Evolutionary conservation across 1,140 invertebrate species (phyloP).

Genomic region (Macrotrachela quadricornifera): DNA sequence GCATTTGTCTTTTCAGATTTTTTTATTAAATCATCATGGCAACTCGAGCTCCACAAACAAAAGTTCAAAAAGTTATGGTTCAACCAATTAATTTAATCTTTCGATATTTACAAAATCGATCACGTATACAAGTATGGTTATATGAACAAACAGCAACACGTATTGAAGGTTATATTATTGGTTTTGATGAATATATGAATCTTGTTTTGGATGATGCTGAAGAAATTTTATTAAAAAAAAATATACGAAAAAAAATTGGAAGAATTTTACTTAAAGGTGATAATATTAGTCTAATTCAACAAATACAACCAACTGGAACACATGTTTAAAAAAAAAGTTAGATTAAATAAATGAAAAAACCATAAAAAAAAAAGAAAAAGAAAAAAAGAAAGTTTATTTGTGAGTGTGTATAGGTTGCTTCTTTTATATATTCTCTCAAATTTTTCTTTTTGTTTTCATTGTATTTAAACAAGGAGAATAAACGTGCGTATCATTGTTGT

Average conservation of each 20-base stretch:
- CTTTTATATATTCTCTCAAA: no score
- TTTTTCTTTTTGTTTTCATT: no score
- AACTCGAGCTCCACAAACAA: conserved; percentile 49
- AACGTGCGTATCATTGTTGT: no score
- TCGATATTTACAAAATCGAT: conserved; percentile 32
- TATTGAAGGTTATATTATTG: conserved; percentile 84
- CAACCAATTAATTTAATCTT: conserved; percentile 55
- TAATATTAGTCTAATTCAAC: conserved; percentile 73
- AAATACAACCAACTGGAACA: not conserved
- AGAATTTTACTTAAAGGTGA: conserved; percentile 54
- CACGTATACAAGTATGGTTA: conserved; percentile 83
- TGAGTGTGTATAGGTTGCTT: no score
- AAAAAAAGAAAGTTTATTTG: no score
- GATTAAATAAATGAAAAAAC: no score
- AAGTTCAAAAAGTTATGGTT: conserved; percentile 95
- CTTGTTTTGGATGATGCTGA: conserved; percentile 89
- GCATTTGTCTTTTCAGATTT: no score
- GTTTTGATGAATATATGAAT: conserved; percentile 99
- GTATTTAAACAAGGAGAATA: no score
- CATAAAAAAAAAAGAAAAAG: no score
- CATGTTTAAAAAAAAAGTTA: no score
- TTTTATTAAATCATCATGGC: no score
- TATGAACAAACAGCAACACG: conserved; percentile 80
- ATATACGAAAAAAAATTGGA: conserved; percentile 52
- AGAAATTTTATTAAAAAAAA: conserved; percentile 73